A percentile compares a stretch with the other conserved stretches of the same genome.
Conservation (phyloP, 2,113 vertebrate species). For the Heterotis niloticus region DNA sequence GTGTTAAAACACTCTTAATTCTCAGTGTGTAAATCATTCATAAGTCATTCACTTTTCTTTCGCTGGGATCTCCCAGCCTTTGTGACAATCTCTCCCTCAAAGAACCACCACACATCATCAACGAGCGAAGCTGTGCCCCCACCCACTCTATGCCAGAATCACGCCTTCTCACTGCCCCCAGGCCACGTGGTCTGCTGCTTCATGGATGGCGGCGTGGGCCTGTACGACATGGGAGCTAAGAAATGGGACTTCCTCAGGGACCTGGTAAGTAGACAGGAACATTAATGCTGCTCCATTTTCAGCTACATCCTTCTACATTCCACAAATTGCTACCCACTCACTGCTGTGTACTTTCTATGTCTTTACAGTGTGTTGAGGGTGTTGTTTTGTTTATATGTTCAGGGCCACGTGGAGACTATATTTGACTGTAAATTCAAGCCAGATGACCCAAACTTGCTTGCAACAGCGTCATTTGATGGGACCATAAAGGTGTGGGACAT, state of each 20-base stretch:
- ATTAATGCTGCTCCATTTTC: neutral
- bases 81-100: constrained; percentile 67
- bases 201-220: constrained; percentile 92
- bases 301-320: neutral
- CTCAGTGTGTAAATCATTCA: neutral
- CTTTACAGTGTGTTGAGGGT: too few relatives aligned
- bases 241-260: constrained; percentile 98
- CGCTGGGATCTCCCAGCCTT: constrained; percentile 53
- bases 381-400: constrained; percentile 21
- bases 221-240: constrained; percentile 90
- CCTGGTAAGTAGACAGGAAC: constrained; percentile 67
- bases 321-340: too few relatives aligned
- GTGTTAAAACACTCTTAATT: too few relatives aligned
- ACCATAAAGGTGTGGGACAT: constrained; percentile 98
- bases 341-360: neutral
- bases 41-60: neutral
- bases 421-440: constrained; percentile 99
- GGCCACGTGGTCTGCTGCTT: constrained; percentile 94
- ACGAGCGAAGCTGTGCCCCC: constrained; percentile 93
- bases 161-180: constrained; percentile 87
- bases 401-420: constrained; percentile 98
- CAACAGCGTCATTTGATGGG: constrained; percentile 96
- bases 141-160: constrained; percentile 80
- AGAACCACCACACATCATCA: constrained; percentile 85
- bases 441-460: constrained; percentile 88